Percentiles rank a stretch among this genome's conserved stretches.
Evolutionary conservation across 2,888 invertebrate species (phyloP).

Genomic region (Sinhomidia bicolor): DNA sequence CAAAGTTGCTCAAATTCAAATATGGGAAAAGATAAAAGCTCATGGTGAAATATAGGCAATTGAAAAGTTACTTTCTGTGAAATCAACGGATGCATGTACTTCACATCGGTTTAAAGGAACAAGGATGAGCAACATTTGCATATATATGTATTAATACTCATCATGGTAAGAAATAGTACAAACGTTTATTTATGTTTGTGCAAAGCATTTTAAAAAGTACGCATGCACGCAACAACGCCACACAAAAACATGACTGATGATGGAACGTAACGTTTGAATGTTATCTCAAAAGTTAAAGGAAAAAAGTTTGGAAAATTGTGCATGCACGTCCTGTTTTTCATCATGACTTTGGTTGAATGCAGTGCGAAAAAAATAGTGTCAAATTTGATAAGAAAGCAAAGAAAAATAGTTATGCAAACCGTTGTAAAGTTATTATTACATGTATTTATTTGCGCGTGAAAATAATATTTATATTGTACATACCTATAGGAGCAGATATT

Average conservation of each 20-base stretch:
- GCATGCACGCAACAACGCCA: background rate
- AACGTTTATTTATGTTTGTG: background rate
- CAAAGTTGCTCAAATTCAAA: background rate
- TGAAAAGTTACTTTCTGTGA: background rate
- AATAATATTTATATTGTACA: constrained; percentile 85
- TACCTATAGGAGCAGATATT: constrained; percentile 83
- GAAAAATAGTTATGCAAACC: background rate
- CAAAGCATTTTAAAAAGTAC: constrained; percentile 26
- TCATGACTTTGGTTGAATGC: background rate
- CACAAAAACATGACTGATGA: background rate
- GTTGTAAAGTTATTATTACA: background rate
- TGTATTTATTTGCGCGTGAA: too few species aligned
- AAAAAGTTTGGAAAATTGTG: constrained; percentile 36
- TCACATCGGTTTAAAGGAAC: constrained; percentile 18
- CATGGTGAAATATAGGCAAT: background rate
- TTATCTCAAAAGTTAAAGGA: constrained; percentile 55
- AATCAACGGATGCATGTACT: constrained; percentile 16
- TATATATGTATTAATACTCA: too few species aligned
- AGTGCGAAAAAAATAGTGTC: constrained; percentile 20
- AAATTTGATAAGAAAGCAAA: background rate
- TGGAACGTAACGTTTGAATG: too few species aligned
- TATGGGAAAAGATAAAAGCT: background rate
- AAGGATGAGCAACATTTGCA: background rate
- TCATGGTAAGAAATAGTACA: too few species aligned
- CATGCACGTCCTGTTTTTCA: constrained; percentile 41